Evolutionary conservation across 2,888 invertebrate genomes (phyloP).

Genomic region (Synergus gifuensis): DNA sequence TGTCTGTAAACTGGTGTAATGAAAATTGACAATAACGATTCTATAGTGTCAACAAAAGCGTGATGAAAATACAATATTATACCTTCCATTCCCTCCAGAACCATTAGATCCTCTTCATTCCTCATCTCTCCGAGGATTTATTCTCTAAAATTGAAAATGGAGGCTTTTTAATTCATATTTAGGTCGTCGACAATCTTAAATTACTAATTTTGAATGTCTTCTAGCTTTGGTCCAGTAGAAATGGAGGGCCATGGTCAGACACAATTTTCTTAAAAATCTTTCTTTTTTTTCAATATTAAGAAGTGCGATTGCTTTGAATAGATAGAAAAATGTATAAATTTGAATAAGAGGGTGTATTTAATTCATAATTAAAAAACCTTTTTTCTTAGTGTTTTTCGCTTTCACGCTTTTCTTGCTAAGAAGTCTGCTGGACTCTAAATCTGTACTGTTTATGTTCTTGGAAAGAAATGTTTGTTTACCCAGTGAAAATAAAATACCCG

Average conservation of each 20-base stretch:
- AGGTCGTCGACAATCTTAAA: no score
- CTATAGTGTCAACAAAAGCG: not conserved
- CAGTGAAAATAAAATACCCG: conserved; percentile 16
- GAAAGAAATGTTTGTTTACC: conserved; percentile 31
- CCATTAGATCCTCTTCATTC: not conserved
- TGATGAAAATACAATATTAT: not conserved
- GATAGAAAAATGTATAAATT: not conserved
- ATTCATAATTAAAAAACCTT: not conserved
- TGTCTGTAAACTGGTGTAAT: conserved; percentile 11
- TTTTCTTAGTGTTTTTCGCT: not conserved
- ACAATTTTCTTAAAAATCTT: no score
- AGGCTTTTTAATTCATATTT: no score
- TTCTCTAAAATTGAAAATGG: not conserved
- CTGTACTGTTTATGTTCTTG: conserved; percentile 26
- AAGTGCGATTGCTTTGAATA: not conserved
- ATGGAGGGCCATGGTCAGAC: no score
- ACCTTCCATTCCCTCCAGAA: not conserved
- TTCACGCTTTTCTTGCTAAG: conserved; percentile 8
- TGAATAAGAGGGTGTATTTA: not conserved
- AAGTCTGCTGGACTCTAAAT: conserved; percentile 5
- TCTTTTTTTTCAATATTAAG: no score
- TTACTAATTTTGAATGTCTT: no score
- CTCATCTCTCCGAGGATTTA: not conserved
- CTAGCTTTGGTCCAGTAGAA: no score
- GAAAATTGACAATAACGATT: not conserved